Evolutionary conservation across 1,140 invertebrate genomes (phyloP).

Genomic region (Calliphora vicina): DNA sequence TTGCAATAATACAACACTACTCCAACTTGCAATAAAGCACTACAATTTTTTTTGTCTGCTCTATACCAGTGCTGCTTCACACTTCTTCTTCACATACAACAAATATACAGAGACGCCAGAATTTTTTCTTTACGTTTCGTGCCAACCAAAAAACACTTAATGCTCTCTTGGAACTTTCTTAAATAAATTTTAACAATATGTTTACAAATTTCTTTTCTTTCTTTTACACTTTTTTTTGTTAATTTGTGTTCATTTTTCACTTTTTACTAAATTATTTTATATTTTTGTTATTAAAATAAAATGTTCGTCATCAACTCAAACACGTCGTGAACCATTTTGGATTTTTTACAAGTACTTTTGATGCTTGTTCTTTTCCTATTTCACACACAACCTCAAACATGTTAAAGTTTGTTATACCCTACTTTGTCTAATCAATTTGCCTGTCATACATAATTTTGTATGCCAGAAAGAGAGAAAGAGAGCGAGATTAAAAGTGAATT

Average conservation of each 20-base stretch:
- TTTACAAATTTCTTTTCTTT: background rate
- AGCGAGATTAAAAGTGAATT: background rate
- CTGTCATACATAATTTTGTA: background rate
- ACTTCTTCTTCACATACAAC: conserved; percentile 1
- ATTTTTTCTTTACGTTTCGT: background rate
- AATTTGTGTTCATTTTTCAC: background rate
- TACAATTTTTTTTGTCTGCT: background rate
- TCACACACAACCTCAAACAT: background rate
- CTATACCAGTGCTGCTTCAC: background rate
- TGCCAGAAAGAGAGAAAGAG: background rate
- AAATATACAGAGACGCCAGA: background rate
- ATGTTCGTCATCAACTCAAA: conserved; percentile 30
- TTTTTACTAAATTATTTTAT: conserved; percentile 14
- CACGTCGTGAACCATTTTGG: conserved; percentile 17
- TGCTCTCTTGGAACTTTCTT: background rate
- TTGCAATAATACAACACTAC: background rate
- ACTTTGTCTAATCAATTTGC: background rate
- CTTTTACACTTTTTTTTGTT: background rate
- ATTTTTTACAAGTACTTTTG: background rate
- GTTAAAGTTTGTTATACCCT: background rate
- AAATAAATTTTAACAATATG: background rate
- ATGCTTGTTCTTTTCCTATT: background rate
- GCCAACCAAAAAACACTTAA: background rate
- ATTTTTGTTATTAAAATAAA: conserved; percentile 1
- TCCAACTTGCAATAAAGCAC: background rate